Base-by-base conservation (phyloP, 2,113 vertebrate species). In the Heterotis niloticus region DNA sequence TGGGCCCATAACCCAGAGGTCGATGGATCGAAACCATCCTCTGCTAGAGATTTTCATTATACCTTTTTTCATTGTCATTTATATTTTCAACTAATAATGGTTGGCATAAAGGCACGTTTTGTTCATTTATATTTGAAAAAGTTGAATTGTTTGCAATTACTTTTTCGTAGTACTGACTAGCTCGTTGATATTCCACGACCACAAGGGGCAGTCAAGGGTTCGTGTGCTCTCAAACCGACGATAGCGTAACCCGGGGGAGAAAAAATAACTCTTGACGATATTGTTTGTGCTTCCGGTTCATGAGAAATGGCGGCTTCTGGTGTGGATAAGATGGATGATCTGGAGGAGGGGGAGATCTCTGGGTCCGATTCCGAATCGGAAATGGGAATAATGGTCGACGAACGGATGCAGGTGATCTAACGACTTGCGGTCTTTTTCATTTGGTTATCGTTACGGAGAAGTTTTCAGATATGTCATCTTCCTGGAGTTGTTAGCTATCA, bases 341-440 rank as follows among this genome's bases (percentile, higher is more conserved):
- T 94, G 76, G 95, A 97, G 79, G 96, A 98, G 0, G 97, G 96
- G 5, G 96, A 98, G 88, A 80, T 99, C 0, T 95, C 93, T 0
- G 94, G 87, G 5, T 96, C 95, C 5, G 60, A 87, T 76, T 91
- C 90, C 2, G 96, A 96, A 17, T 89, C 90, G 1, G 95, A 96
- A 72, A 95, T 96, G 94, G 81, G 82, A 29, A 80, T 87, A 1
- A 56, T 75, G 0, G 69, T 81, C 0, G 88, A 13, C 69, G 29
- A 77, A 20, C 81, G 77, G 78, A 69, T 76, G 0, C 86, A 76
- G 79, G 82, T 85, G 68, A 56, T 64, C 29, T 69, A 78, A 7
- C 44, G 14, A 56, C 57, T 52, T 52, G 64, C 14, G 51, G 23
- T 29, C 23, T 60, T 14, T 59, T 11, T 34, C 0, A 0, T 0